These are phyloP conservation scores for Caenorhabditis wallacei DNA, from an alignment of 2,888 invertebrate genomes.

Conservation along the genomic window DNA sequence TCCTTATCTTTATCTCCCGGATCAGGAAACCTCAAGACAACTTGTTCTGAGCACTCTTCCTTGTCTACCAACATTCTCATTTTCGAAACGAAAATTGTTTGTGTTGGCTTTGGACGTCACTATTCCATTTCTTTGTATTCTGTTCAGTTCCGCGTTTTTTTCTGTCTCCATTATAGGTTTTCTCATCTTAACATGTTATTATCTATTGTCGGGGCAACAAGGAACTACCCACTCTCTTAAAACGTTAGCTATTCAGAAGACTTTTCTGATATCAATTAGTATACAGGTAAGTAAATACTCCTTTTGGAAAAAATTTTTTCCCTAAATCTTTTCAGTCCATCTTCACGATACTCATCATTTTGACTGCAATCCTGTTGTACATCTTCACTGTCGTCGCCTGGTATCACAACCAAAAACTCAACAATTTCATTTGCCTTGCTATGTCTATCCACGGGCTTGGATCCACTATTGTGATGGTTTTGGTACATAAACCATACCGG, in stretches of 20 bases:
- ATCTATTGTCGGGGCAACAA: neutral
- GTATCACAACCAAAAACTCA: neutral
- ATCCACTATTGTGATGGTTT: slow-evolving; percentile 5
- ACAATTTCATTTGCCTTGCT: neutral
- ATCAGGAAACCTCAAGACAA: neutral
- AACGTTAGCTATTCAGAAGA: slow-evolving; percentile 1
- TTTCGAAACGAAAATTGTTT: neutral
- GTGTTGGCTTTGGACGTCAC: neutral
- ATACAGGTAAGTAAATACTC: neutral
- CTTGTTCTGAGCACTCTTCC: neutral
- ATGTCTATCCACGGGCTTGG: neutral
- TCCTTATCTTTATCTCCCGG: slow-evolving; percentile 5
- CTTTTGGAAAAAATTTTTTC: no score
- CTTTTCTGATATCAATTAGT: neutral
- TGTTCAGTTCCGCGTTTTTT: neutral
- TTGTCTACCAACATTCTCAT: neutral
- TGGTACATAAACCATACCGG: slow-evolving; percentile 6
- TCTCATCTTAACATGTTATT: neutral
- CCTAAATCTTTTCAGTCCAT: no score
- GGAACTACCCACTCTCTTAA: neutral
- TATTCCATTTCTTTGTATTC: slow-evolving; percentile 1
- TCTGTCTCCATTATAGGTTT: neutral
- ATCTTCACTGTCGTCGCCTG: no score
- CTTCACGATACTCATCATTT: no score
- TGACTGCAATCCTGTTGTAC: no score